Percentiles rank a stretch among this genome's conserved stretches.
Conservation (phyloP, 1,140 invertebrate genomes). For the Neodiprion lecontei region DNA sequence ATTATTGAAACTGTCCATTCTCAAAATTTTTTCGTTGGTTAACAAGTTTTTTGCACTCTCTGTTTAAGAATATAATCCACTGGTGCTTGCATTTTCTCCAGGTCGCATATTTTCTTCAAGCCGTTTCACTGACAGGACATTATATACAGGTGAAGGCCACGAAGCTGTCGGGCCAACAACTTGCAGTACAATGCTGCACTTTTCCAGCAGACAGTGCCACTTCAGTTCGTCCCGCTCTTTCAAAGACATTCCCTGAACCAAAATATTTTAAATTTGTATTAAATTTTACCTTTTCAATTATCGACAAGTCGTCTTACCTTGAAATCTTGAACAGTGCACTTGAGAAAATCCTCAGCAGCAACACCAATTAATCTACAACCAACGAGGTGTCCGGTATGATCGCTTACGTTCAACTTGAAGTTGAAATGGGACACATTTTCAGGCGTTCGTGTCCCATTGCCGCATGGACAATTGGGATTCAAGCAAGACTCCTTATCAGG, state of each 20-base stretch:
- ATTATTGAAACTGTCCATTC: background rate
- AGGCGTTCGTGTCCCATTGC: slow-evolving; percentile 48
- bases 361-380: slow-evolving; percentile 52
- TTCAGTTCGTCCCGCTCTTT: slow-evolving; percentile 45
- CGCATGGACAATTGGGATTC: slow-evolving; percentile 58
- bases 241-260: slow-evolving; percentile 41
- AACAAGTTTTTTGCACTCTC: no score
- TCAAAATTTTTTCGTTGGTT: no score
- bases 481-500: slow-evolving; percentile 52
- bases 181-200: slow-evolving; percentile 48
- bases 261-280: slow-evolving; percentile 16
- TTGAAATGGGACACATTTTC: slow-evolving; percentile 46
- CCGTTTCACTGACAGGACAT: background rate
- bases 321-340: slow-evolving; percentile 43
- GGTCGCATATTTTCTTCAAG: background rate
- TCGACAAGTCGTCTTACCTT: slow-evolving; percentile 36
- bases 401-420: slow-evolving; percentile 56
- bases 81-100: background rate
- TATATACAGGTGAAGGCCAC: background rate
- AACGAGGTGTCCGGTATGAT: slow-evolving; percentile 57
- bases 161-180: slow-evolving; percentile 45
- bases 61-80: background rate
- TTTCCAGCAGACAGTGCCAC: slow-evolving; percentile 42
- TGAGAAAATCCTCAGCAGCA: slow-evolving; percentile 48
- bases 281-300: slow-evolving; percentile 4